These are phyloP conservation scores for Dufourea novaeangliae DNA, from an alignment of 1,140 invertebrate species.

Conservation along the genomic window DNA sequence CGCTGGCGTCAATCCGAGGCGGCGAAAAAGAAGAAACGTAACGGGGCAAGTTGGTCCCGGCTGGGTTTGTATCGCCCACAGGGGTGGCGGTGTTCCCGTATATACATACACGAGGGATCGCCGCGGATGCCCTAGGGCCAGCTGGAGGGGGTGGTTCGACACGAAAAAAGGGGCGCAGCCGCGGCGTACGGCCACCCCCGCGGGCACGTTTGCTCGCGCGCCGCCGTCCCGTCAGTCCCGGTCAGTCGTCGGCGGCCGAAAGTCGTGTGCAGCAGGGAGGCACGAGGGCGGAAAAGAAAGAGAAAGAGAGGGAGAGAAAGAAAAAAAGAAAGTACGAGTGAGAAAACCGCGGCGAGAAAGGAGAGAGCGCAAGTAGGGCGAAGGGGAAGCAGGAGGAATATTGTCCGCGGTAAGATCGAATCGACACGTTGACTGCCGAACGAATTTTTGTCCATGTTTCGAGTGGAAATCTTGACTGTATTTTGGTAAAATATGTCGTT, in stretches of 20 bases:
- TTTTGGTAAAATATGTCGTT: no score
- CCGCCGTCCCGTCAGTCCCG: slow-evolving; percentile 64
- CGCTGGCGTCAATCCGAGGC: neutral
- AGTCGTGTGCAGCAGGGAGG: slow-evolving; percentile 52
- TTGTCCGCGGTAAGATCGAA: no score
- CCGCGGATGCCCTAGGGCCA: slow-evolving; percentile 11
- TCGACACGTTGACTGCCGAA: no score
- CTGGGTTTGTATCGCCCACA: slow-evolving; percentile 32
- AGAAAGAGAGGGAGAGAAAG: neutral
- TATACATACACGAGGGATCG: no score
- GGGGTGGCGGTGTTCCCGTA: no score
- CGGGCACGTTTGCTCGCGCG: slow-evolving; percentile 51
- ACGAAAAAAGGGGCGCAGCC: slow-evolving; percentile 64
- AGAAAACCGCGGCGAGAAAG: neutral
- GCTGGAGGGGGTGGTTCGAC: slow-evolving; percentile 12
- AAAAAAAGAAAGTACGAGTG: neutral
- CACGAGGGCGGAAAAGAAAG: slow-evolving; percentile 19
- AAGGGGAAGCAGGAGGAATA: no score
- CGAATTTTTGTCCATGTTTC: no score
- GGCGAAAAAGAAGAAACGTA: neutral
- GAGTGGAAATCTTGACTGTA: no score
- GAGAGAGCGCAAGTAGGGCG: no score
- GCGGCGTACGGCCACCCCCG: slow-evolving; percentile 61
- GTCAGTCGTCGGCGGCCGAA: slow-evolving; percentile 69
- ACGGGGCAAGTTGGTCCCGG: slow-evolving; percentile 16